Conservation (phyloP, 2,888 invertebrate genomes). For the Melieria omissa region DNA sequence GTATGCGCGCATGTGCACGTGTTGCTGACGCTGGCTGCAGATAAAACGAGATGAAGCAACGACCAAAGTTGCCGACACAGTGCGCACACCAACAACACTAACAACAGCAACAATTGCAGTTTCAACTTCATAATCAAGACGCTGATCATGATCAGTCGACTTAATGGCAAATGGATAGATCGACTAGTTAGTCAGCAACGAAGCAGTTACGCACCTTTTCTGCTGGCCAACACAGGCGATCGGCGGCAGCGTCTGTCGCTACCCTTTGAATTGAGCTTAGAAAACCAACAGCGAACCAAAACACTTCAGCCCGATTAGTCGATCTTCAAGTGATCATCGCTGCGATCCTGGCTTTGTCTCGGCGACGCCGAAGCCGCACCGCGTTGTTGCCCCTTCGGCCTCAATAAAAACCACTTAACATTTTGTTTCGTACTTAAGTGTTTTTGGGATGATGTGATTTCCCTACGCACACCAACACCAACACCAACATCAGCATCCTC, state of each 20-base stretch:
- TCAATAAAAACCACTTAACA: constrained; percentile 24
- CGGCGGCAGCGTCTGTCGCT: neutral
- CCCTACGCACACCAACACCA: constrained; percentile 4
- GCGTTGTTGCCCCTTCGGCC: neutral
- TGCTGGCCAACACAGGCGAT: neutral
- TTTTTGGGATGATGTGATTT: constrained; percentile 17
- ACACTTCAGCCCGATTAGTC: too few relatives aligned
- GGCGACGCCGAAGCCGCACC: too few relatives aligned
- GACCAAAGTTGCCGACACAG: neutral
- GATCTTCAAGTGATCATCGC: too few relatives aligned
- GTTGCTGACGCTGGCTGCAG: too few relatives aligned
- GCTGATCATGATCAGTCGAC: neutral
- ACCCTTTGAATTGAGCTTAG: too few relatives aligned
- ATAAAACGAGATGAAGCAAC: neutral
- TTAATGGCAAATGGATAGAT: neutral
- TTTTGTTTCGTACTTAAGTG: constrained; percentile 18
- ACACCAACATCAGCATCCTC: constrained; percentile 16
- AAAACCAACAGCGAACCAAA: too few relatives aligned
- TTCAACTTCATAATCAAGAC: neutral
- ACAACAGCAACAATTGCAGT: neutral
- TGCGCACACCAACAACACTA: neutral
- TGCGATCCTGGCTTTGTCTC: too few relatives aligned
- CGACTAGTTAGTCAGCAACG: too few relatives aligned
- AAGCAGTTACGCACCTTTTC: neutral
- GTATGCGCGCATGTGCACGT: too few relatives aligned